Base-by-base conservation (phyloP, 2,113 vertebrate species). In the Verasper variegatus region DNA sequence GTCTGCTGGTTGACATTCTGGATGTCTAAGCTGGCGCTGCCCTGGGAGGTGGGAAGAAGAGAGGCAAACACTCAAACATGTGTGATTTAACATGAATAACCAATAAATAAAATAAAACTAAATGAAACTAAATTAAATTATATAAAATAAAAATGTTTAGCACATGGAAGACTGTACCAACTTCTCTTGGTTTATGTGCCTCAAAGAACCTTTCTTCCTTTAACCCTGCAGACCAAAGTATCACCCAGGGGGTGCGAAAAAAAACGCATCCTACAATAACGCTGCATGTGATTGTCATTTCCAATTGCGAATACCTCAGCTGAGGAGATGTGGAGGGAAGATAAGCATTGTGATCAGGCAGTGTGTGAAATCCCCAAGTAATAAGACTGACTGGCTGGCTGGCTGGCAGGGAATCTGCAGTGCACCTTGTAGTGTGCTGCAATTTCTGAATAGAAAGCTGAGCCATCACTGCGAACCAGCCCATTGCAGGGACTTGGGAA, bases 1-100 rank as follows among this genome's bases (percentile, higher is more conserved):
- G 98, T 98, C 78, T 99, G 98, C 87, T 99, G 98, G 93, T 99
- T 99, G 63, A 98, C 97, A 21, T 99, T 99, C 95, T 99, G 98
- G 81, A 99, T 96, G 94, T 99, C 98, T 92, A 99, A 88, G 91
- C 97, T 99, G 85, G 98, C 98, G 58, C 63, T 99, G 83, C 98
- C 98, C 98, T 99, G 89, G 51, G 87, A 84, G 60, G 20, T 24
- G 55, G 26, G 31, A 67, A 61, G 18, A 81, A 54, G 57, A 74
- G 60, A 21, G 61, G 21, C 4, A 77, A 58, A 79, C 31, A 80
- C 12, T 80, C 21, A 63, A 82, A 56, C 55, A 81, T 62, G 49
- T 51, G 20, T 23, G 11, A 27, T 71, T 62, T 3, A 42, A 42
- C 47, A 17, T 31, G 31, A 31, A 31, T 6, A 18, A 51, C 4